A percentile compares a stretch with the other conserved stretches of the same genome.
phyloP scores from a whole-genome alignment of 2,888 invertebrate genomes.

The Congeria kusceri region DNA sequence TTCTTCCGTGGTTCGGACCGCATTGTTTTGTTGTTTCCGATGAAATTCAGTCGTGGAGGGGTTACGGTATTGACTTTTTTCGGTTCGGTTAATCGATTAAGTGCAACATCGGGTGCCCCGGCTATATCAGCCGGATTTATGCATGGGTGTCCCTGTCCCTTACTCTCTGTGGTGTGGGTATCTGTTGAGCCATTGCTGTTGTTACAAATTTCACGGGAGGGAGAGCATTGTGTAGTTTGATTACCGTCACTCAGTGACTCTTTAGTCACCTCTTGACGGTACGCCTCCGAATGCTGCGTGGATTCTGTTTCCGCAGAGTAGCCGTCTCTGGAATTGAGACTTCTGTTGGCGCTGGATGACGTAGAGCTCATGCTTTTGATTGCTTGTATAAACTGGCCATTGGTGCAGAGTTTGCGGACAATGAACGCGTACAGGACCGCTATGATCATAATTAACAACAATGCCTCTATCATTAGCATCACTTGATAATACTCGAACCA shows the following conservation, averaged over 20 bases:
- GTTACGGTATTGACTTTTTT: neutral
- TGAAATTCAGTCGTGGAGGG: neutral
- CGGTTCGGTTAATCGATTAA: conserved; percentile 15
- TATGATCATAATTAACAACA: conserved; percentile 41
- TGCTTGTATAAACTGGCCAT: conserved; percentile 49
- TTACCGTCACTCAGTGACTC: too few relatives aligned
- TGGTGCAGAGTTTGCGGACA: conserved; percentile 48
- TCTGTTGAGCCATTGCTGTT: too few relatives aligned
- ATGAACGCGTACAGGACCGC: conserved; percentile 50
- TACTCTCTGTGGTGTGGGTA: too few relatives aligned
- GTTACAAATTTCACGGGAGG: too few relatives aligned
- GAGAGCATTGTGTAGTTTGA: too few relatives aligned
- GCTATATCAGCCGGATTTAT: neutral
- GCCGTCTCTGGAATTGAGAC: too few relatives aligned
- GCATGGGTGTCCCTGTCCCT: neutral
- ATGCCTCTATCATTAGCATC: conserved; percentile 38
- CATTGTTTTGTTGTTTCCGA: neutral
- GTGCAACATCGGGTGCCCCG: conserved; percentile 6
- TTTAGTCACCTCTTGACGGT: too few relatives aligned
- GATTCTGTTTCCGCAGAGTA: neutral
- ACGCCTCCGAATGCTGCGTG: neutral
- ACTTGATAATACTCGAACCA: conserved; percentile 41
- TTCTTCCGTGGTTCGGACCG: neutral
- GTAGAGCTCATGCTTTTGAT: conserved; percentile 40
- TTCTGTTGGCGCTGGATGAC: neutral